A percentile compares a stretch with the other conserved stretches of the same genome.
phyloP scores from a whole-genome alignment of 2,797 vertebrate genomes.

The Ceryle rudis region DNA sequence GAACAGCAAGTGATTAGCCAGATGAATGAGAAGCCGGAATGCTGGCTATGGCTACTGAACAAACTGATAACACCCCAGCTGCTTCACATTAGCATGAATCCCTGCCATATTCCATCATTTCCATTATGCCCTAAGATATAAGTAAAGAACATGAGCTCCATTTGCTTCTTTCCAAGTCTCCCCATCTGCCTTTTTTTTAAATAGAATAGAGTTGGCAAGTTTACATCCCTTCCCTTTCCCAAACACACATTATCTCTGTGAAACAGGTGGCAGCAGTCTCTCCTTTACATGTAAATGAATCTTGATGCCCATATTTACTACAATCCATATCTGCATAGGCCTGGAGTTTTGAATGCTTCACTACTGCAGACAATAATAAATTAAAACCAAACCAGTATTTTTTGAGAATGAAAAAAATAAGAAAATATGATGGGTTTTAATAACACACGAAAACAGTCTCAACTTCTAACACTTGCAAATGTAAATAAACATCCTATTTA shows the following conservation, averaged over 20 bases:
- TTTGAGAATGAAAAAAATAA: neutral
- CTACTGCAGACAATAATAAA: neutral
- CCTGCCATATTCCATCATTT: constrained; percentile 69
- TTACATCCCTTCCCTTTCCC: constrained; percentile 64
- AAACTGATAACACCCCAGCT: constrained; percentile 78
- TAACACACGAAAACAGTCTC: neutral
- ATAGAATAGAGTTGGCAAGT: constrained; percentile 70
- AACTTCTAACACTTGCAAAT: neutral
- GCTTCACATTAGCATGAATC: constrained; percentile 73
- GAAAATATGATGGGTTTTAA: neutral
- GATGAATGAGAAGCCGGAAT: constrained; percentile 72
- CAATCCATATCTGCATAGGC: constrained; percentile 6
- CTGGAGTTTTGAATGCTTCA: constrained; percentile 22
- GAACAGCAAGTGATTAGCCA: constrained; percentile 72
- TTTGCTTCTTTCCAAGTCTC: constrained; percentile 72
- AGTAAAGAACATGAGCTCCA: constrained; percentile 68
- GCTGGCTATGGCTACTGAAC: constrained; percentile 66
- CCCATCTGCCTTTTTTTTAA: constrained; percentile 48
- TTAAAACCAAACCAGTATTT: neutral
- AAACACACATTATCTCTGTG: constrained; percentile 72
- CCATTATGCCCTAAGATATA: constrained; percentile 73
- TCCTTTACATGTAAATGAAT: constrained; percentile 73
- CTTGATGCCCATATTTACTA: constrained; percentile 52
- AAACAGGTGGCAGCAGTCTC: constrained; percentile 73
- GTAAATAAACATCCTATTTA: no score